Evolutionary conservation across 2,888 invertebrate genomes (phyloP), one percentile per base, ranked within the genome.

Genomic region (Troilus luridus): DNA sequence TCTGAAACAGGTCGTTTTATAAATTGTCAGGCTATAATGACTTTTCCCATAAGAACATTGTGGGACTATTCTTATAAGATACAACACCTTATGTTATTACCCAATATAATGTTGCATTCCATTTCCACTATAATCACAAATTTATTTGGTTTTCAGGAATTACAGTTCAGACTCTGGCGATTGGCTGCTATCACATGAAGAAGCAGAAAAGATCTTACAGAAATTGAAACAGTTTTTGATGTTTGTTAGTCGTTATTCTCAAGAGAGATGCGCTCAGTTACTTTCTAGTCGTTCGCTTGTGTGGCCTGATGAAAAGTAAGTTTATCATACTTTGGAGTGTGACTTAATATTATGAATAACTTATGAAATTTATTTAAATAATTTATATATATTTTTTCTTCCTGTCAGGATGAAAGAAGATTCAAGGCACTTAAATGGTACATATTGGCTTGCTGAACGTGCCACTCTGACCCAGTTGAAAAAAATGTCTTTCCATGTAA

Each of bases 241-340:
- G 77, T 96, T 97, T n/a, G 96, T 98, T 85, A 98, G 98, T 94
- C 98, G 98, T 94, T 98, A 97, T 94, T 98, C 98, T 93, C 98
- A 98, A 94, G 98, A 99, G 94, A 95, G 98, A 92, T 97, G 98
- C 94, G 98, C 98, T 91, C 97, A 98, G 94, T 95, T 99, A 91
- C 96, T 99, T 91, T 96, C 97, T 88, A 97, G 97, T 10, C 97
- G 93, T 88, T 93, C 93, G 8, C 91, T 93, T 64, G 92, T 93
- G 54, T 93, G 93, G 91, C 92, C 92, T n/a, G 92, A 93, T 91
- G 93, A 92, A 91, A 92, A 92, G 92, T 92, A 90, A 92, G 19
- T 60, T 0, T 62, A 5, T 7, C 54, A 12, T 56, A 5, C 8
- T 60, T 8, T 21, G 11, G 58, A n/a, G 2, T 88, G 59, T 24